Conservation (phyloP, 1,140 invertebrate genomes). For the Mercenaria mercenaria region DNA sequence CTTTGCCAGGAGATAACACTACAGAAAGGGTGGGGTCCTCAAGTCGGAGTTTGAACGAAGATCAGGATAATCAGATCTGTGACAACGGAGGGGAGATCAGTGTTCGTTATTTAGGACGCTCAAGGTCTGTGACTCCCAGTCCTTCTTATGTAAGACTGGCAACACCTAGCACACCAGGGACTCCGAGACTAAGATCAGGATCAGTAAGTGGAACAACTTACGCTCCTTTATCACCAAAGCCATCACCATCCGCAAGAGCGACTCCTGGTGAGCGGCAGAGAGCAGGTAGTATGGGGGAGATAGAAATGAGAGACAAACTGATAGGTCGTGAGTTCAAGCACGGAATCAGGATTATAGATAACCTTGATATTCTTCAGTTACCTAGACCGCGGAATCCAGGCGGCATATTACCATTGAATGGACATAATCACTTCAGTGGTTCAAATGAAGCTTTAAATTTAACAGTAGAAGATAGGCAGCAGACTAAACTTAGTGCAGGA, state of each 20-base stretch:
- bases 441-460: slow-evolving; percentile 56
- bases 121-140: slow-evolving; percentile 53
- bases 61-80: neutral
- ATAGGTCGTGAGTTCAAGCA: slow-evolving; percentile 26
- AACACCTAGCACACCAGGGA: slow-evolving; percentile 58
- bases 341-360: slow-evolving; percentile 46
- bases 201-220: slow-evolving; percentile 57
- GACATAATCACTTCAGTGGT: neutral
- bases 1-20: neutral
- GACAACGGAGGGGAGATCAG: slow-evolving; percentile 10
- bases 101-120: neutral
- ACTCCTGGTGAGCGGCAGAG: slow-evolving; percentile 55
- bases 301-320: slow-evolving; percentile 56
- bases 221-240: slow-evolving; percentile 43
- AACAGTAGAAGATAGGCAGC: slow-evolving; percentile 18
- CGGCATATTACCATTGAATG: slow-evolving; percentile 51
- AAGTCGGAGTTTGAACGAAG: neutral
- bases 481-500: neutral
- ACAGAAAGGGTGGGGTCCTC: neutral
- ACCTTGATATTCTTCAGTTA: slow-evolving; percentile 56
- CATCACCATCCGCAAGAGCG: neutral
- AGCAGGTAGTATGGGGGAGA: slow-evolving; percentile 58
- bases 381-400: slow-evolving; percentile 62
- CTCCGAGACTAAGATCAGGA: slow-evolving; percentile 50
- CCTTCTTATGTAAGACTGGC: slow-evolving; percentile 30